Evolutionary conservation across 2,113 vertebrate species (phyloP).

Genomic region (Elgaria multicarinata): DNA sequence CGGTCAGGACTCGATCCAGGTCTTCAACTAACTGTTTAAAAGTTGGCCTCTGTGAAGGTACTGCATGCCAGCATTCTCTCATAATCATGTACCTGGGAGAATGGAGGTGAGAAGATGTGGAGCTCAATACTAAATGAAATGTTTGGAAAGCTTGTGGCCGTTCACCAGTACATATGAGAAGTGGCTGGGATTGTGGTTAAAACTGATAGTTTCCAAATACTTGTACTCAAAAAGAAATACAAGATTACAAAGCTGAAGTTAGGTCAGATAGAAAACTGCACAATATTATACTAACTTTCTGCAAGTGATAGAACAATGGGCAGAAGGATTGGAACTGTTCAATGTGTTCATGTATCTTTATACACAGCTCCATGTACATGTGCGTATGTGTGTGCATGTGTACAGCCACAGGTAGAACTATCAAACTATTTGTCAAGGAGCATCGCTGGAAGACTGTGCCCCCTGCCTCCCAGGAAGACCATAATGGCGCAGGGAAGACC

Average conservation of each 20-base stretch:
- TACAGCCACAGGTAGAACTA: background rate
- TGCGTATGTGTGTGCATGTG: background rate
- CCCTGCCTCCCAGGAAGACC: background rate
- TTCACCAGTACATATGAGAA: background rate
- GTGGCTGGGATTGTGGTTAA: too few relatives aligned
- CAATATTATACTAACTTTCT: background rate
- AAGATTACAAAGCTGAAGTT: background rate
- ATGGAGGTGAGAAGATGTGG: background rate
- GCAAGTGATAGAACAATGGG: background rate
- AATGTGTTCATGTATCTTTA: background rate
- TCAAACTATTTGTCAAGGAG: background rate
- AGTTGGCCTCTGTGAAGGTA: conserved; percentile 94
- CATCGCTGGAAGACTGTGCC: background rate
- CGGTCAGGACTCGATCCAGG: conserved; percentile 90
- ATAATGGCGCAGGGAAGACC: background rate
- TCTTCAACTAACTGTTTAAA: conserved; percentile 98
- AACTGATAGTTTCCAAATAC: background rate
- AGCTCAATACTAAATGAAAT: background rate
- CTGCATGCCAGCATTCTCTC: conserved; percentile 96
- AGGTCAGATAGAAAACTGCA: background rate
- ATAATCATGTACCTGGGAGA: conserved; percentile 95
- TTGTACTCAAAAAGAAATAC: background rate
- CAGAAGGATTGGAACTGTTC: background rate
- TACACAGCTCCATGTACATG: background rate
- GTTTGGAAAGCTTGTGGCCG: background rate